phyloP scores from a whole-genome alignment of 2,113 vertebrate species.

The Strigops habroptila region DNA sequence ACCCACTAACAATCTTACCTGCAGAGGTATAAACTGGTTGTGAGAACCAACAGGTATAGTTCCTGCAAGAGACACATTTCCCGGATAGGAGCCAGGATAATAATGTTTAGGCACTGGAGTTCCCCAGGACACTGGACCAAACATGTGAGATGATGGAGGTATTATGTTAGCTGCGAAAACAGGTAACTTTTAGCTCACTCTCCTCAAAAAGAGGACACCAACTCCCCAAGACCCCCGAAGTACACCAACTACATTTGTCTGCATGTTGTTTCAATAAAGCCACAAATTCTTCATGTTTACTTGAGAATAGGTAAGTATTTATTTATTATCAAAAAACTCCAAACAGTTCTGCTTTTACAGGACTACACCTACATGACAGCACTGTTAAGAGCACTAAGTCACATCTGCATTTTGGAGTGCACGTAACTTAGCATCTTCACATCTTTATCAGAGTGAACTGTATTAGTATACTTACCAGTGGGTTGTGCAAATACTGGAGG shows the following conservation, averaged over 20 bases:
- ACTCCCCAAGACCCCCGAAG: neutral
- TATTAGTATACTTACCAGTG: constrained; percentile 66
- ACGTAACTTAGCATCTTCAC: neutral
- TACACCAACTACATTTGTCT: neutral
- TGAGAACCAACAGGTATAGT: constrained; percentile 80
- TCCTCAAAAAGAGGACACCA: neutral
- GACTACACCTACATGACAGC: neutral
- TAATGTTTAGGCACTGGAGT: constrained; percentile 80
- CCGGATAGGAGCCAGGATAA: constrained; percentile 81
- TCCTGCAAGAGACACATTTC: constrained; percentile 68
- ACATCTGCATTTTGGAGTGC: neutral
- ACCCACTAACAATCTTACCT: constrained; percentile 73
- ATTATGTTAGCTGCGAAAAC: constrained; percentile 77
- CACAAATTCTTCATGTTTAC: neutral
- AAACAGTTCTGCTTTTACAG: neutral
- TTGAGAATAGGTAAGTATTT: neutral
- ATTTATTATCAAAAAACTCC: neutral
- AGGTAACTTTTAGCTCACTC: neutral
- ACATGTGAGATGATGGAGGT: constrained; percentile 80
- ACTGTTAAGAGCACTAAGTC: neutral
- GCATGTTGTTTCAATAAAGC: neutral
- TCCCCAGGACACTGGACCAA: constrained; percentile 81
- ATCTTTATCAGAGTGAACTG: neutral
- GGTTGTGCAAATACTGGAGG: constrained; percentile 78
- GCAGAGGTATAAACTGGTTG: constrained; percentile 94